These are phyloP conservation scores for Halyomorpha halys DNA, from an alignment of 1,140 invertebrate species.

Conservation along the genomic window DNA sequence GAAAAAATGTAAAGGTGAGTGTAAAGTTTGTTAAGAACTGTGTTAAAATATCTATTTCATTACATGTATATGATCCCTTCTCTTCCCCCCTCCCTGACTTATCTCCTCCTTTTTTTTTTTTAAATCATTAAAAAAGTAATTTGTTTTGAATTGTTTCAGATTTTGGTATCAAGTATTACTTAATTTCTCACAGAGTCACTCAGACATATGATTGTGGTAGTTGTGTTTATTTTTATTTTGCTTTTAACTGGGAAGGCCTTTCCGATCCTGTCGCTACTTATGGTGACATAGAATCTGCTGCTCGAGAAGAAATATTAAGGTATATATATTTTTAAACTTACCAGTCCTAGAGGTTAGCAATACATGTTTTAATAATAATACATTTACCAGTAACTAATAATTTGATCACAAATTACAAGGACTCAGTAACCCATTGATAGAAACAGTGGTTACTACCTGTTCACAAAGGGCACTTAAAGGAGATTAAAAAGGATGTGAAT, in stretches of 20 bases:
- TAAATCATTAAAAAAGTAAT: neutral
- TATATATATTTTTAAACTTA: neutral
- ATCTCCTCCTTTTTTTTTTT: neutral
- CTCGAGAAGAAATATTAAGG: constrained; percentile 84
- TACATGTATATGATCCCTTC: neutral
- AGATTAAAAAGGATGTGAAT: no score
- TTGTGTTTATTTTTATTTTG: constrained; percentile 98
- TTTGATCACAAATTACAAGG: no score
- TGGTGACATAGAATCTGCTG: constrained; percentile 70
- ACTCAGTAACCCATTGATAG: no score
- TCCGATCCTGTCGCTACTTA: constrained; percentile 69
- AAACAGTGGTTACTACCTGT: no score
- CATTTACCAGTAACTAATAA: no score
- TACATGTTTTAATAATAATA: no score
- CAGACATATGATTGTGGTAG: constrained; percentile 96
- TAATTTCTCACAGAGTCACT: constrained; percentile 78
- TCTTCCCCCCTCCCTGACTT: no score
- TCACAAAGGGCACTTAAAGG: no score
- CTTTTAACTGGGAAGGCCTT: constrained; percentile 63
- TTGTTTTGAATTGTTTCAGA: constrained; percentile 31
- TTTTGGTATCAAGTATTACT: constrained; percentile 47
- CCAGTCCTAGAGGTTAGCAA: no score
- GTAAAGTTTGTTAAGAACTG: neutral
- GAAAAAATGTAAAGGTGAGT: constrained; percentile 55
- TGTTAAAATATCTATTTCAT: no score